Percentiles rank a stretch among this genome's conserved stretches.
These are phyloP conservation scores for Eriosoma lanigerum DNA, from an alignment of 1,140 invertebrate species.

Conservation along the genomic window DNA sequence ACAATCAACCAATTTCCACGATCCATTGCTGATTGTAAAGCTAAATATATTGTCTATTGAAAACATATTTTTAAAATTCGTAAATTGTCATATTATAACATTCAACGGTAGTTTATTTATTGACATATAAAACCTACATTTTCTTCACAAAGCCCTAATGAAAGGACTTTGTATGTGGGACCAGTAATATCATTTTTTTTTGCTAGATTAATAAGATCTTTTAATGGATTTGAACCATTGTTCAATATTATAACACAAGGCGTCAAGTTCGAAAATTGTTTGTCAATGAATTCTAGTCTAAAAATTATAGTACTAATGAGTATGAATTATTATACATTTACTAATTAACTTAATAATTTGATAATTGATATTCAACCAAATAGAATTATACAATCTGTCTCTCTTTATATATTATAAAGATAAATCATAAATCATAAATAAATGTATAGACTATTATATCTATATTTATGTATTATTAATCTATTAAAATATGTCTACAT, in stretches of 20 bases:
- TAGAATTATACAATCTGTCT: too few species aligned
- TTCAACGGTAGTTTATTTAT: not conserved
- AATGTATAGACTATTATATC: too few species aligned
- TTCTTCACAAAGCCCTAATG: conserved; percentile 6
- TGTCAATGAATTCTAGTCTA: conserved; percentile 82
- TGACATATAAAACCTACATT: not conserved
- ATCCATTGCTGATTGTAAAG: conserved; percentile 26
- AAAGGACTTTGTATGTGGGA: not conserved
- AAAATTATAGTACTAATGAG: conserved; percentile 74
- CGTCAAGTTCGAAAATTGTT: conserved; percentile 56
- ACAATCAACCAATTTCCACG: conserved; percentile 38
- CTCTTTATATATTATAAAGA: too few species aligned
- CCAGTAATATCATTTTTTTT: conserved; percentile 16
- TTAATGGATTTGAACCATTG: conserved; percentile 83
- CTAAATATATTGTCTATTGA: conserved; percentile 8
- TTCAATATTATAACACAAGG: conserved; percentile 61
- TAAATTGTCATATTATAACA: too few species aligned
- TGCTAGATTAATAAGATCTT: conserved; percentile 71
- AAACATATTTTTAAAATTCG: not conserved
- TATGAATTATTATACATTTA: too few species aligned
- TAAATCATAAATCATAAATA: too few species aligned
- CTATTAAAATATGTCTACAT: too few species aligned
- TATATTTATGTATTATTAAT: too few species aligned
- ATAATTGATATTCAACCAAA: too few species aligned
- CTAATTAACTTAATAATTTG: too few species aligned